A percentile compares a stretch with the other conserved stretches of the same genome.
phyloP scores from a whole-genome alignment of 1,140 invertebrate species.

The Popillia japonica region DNA sequence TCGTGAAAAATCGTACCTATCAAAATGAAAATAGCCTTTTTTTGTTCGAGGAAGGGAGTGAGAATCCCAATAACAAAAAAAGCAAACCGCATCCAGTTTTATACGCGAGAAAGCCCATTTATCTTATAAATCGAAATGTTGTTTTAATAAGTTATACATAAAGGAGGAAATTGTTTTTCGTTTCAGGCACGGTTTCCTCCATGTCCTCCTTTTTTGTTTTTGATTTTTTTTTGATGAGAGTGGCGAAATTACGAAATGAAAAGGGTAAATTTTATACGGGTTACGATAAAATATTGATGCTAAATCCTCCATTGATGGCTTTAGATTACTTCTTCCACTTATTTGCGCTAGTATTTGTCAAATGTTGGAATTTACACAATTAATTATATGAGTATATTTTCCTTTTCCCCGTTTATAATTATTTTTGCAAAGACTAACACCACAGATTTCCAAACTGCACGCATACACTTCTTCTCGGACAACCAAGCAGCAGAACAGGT shows the following conservation, averaged over 20 bases:
- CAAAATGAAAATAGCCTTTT: slow-evolving; percentile 23
- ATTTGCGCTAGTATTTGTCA: no score
- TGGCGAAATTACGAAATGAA: neutral
- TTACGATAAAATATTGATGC: no score
- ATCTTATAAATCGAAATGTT: slow-evolving; percentile 24
- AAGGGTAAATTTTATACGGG: neutral
- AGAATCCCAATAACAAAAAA: neutral
- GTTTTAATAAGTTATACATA: slow-evolving; percentile 27
- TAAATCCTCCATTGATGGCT: no score
- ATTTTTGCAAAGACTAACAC: no score
- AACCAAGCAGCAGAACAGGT: no score
- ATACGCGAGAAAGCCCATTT: neutral
- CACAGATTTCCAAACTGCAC: no score
- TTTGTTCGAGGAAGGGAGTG: neutral
- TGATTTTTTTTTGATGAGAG: neutral
- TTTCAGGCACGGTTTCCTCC: neutral
- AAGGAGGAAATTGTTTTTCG: slow-evolving; percentile 3
- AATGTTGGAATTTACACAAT: no score
- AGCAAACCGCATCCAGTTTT: slow-evolving; percentile 20
- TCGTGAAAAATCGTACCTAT: slow-evolving; percentile 27
- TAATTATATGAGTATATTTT: no score
- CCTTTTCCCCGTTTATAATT: no score
- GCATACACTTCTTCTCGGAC: no score
- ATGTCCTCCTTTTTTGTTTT: neutral
- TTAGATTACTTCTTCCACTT: no score